Base-by-base conservation (phyloP, 64 coral and sea anemone genomes). In the Exaiptasia diaphana region DNA sequence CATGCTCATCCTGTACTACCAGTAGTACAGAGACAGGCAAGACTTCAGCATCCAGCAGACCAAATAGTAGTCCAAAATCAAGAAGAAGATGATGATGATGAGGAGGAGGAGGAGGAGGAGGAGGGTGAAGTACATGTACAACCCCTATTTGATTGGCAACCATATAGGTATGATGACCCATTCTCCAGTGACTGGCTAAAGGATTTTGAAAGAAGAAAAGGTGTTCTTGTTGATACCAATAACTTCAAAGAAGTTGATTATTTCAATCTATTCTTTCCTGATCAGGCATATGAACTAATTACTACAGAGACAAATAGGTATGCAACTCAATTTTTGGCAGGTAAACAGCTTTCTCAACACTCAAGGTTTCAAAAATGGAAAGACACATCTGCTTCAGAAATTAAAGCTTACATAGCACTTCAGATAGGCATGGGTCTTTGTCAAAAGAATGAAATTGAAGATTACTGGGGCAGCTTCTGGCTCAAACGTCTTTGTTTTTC, bases 391-490 rank as follows among this genome's bases (percentile, higher is more conserved):
- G 5, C 11, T 40, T 30, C 26, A 31, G 75, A 78, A 78, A 25
- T 78, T 40, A 59, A 23, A 38, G 75, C 54, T 22, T 78, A 55
- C 60, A 24, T 41, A 37, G 75, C 75, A 35, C 50, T 78, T 38
- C 75, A 78, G 50, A 55, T 78, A 41, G 53, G 50, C 5, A 62
- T 78, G 75, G 75, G 75, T 37, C 53, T 61, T 1, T 60, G 75
- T 25, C 75, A 78, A 61, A 78, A 78, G 28, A 53, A 53, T 78
- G 75, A 53, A 55, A 53, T 78, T 18, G 75, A 78, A 53, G 75
- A 78, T 26, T 78, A 78, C 10, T 78, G 75, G 75, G 50, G 36
- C 11, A 78, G 17, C 13, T 55, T 37, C 53, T 61, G 75, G 50
- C 75, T 78, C 11, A 64, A 25, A 78, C 29, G 37, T 22, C 28